Conservation (phyloP, 2,888 invertebrate species). For the Aplocera efformata region DNA sequence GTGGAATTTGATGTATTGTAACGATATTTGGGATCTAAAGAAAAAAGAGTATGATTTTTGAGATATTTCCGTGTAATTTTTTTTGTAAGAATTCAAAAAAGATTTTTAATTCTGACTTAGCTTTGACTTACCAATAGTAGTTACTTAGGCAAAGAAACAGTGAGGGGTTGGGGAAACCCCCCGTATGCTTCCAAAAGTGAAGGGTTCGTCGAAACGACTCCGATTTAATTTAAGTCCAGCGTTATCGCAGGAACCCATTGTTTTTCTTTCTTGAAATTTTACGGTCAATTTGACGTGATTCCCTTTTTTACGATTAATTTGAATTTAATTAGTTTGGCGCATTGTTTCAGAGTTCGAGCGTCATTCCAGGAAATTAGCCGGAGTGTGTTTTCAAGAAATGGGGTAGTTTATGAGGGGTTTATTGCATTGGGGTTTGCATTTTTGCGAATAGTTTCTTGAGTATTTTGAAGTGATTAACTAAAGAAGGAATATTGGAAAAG, state of each 20-base stretch:
- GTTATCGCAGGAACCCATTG: conserved; percentile 76
- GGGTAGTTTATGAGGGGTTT: background rate
- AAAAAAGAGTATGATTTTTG: too few relatives aligned
- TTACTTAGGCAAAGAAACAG: background rate
- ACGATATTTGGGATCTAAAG: too few relatives aligned
- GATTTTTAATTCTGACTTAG: too few relatives aligned
- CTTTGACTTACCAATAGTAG: too few relatives aligned
- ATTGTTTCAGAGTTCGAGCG: conserved; percentile 42
- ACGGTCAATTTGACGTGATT: conserved; percentile 79
- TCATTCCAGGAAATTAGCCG: conserved; percentile 25
- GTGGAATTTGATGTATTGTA: too few relatives aligned
- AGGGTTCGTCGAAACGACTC: conserved; percentile 74
- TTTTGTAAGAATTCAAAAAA: too few relatives aligned
- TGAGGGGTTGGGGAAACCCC: background rate
- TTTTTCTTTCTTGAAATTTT: conserved; percentile 78
- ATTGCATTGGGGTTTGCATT: too few relatives aligned
- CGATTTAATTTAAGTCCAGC: conserved; percentile 77
- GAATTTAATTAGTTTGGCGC: conserved; percentile 73
- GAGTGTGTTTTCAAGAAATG: conserved; percentile 13
- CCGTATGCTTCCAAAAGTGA: conserved; percentile 54
- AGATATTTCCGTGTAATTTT: too few relatives aligned
- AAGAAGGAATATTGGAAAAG: too few relatives aligned
- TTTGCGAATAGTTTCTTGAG: too few relatives aligned
- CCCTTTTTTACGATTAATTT: conserved; percentile 72
- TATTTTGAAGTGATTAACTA: too few relatives aligned